These are phyloP conservation scores for Balaenoptera acutorostrata DNA, from an alignment of 2,113 vertebrate genomes.

Conservation along the genomic window DNA sequence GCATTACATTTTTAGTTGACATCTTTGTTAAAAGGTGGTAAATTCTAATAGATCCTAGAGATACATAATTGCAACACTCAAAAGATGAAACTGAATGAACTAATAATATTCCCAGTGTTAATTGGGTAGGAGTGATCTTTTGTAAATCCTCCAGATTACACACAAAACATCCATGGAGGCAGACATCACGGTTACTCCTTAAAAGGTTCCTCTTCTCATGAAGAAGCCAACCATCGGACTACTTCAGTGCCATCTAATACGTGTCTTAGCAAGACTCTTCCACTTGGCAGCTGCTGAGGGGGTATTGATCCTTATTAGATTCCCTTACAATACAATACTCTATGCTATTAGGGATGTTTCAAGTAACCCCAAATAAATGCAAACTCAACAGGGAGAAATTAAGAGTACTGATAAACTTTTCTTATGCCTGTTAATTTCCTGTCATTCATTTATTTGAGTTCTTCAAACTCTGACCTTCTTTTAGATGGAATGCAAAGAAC, in stretches of 20 bases:
- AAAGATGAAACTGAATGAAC: not conserved
- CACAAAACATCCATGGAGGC: not conserved
- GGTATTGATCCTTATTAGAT: not conserved
- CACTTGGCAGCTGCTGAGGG: not conserved
- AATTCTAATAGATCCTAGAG: not conserved
- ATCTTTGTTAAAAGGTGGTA: not conserved
- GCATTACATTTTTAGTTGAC: not conserved
- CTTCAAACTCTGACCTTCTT: not conserved
- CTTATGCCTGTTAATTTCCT: not conserved
- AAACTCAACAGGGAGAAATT: not conserved
- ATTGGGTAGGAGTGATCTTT: not conserved
- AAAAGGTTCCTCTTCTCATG: not conserved
- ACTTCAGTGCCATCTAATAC: too few relatives aligned
- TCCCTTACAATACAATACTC: not conserved
- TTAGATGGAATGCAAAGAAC: not conserved
- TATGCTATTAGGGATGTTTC: not conserved
- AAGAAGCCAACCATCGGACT: not conserved
- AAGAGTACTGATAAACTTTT: not conserved
- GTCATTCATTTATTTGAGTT: not conserved
- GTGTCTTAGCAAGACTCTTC: not conserved
- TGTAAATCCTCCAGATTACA: not conserved
- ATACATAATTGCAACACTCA: not conserved
- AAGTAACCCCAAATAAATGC: not conserved
- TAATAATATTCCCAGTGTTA: not conserved
- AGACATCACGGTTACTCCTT: not conserved